Evolutionary conservation across 2,797 vertebrate species (phyloP), one percentile per base, ranked within the genome.

Genomic region (Semotilus atromaculatus): DNA sequence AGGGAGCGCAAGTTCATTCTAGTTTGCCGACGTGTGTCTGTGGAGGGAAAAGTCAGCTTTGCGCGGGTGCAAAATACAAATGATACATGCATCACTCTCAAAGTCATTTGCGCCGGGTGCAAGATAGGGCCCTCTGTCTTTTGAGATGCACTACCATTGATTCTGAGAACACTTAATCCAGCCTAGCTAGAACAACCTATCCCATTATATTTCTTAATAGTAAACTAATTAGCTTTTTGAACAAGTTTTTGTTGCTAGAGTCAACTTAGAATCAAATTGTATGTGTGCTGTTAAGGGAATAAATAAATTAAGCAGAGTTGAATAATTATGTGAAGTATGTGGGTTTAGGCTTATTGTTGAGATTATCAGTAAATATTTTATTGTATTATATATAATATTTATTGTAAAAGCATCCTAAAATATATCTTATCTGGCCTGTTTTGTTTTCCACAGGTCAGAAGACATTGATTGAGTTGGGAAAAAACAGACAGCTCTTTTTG

Each of bases 361-460:
- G 21, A 76, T 58, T 55, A 3, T 55, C 43, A 70, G 45, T 70
- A 23, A 70, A 81, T 70, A 68, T 38, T 40, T 53, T 58, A 71
- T 81, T 31, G 36, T n/a, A n/a, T n/a, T n/a, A n/a, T n/a, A n/a
- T n/a, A n/a, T n/a, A n/a, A n/a, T n/a, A n/a, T n/a, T n/a, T n/a
- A n/a, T n/a, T n/a, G 13, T 53, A 13, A 75, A 64, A 53, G 16
- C 73, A 77, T 58, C 7, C 13, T 26, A 76, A 83, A 67, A 76
- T 67, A 21, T 31, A 68, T 66, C 55, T 76, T 48, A 23, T 75
- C 23, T 18, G 16, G 48, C 23, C n/a, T 29, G n/a, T 68, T 83
- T 76, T 83, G 7, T 83, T 83, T 83, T 68, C 10, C 13, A 21
- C 40, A 75, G 62, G 62, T 77, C 73, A 77, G 34, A 40, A 67